Base-by-base conservation (phyloP, 2,113 vertebrate species). In the Benitochromis conjunctus region DNA sequence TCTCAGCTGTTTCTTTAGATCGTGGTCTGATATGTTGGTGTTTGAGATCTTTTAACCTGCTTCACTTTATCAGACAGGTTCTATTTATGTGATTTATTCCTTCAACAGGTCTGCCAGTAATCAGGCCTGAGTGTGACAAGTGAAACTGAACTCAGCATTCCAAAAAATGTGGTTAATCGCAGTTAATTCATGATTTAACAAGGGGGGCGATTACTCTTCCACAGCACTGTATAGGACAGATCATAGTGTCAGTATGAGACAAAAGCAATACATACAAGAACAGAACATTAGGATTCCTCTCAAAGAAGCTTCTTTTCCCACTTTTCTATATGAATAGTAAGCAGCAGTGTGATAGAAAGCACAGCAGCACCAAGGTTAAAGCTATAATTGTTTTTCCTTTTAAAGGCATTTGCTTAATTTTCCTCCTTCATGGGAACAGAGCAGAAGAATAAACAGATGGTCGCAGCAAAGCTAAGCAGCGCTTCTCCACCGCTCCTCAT, bases 401-500 rank as follows among this genome's bases (percentile, higher is more conserved):
- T 88, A 92, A 88, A 94, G 90, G 64, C 90, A 80, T 93, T 94
- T 92, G 84, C 83, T 91, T 94, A 64, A 92, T 94, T 96, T 97
- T 96, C 91, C 81, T 87, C 21, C 79, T 29, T 36, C 31, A n/a
- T 41, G 38, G 10, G 31, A 78, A 54, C 9, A 79, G 74, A 82
- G 18, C 38, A 26, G 19, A 3, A 24, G 34, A 8, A 82, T 24
- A 83, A 83, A 79, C 86, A 98, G 97, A 98, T 97, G 96, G 96
- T 95, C 94, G 90, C 93, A 94, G 92, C 92, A 94, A 95, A 96
- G 94, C 94, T 93, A 89, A 88, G 94, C 94, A 90, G 91, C 93
- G 89, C 94, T 94, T 94, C 88, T 62, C 7, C 48, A 24, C 90
- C 2, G 92, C 93, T 92, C 91, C 95, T 91, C 87, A 93, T 96